phyloP scores from a whole-genome alignment of 2,888 invertebrate species.

The Tetanocera ferruginea region DNA sequence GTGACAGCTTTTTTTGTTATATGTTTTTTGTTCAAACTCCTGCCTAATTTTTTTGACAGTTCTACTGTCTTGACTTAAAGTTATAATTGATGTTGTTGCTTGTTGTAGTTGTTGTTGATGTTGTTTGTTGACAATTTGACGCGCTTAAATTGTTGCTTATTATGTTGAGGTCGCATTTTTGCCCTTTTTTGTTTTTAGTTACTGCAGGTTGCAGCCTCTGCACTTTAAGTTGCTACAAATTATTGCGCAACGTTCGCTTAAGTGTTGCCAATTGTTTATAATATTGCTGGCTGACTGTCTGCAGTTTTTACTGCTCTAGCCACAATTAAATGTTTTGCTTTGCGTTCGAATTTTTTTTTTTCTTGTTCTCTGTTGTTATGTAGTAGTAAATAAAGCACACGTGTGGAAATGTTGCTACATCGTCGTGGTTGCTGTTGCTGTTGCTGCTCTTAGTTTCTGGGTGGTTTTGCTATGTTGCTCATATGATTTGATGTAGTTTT shows the following conservation, averaged over 20 bases:
- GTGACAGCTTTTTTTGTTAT: neutral
- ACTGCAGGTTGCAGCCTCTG: neutral
- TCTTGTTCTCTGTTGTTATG: neutral
- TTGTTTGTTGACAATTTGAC: neutral
- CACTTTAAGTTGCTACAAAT: neutral
- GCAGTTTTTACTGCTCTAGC: neutral
- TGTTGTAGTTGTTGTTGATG: neutral
- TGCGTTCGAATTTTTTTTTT: neutral
- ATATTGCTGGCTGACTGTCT: neutral
- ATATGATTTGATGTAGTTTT: neutral
- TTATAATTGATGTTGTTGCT: neutral
- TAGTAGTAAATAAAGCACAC: constrained; percentile 28
- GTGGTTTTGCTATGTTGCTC: constrained; percentile 11
- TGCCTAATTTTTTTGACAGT: neutral
- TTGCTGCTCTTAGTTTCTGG: neutral
- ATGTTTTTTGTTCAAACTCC: neutral
- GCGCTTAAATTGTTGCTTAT: neutral
- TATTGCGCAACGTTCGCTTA: neutral
- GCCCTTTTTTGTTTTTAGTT: neutral
- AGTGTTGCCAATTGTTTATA: neutral
- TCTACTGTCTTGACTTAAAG: neutral
- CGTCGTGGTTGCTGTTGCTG: constrained; percentile 7
- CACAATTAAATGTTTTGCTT: constrained; percentile 1
- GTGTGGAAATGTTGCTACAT: constrained; percentile 22
- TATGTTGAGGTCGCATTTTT: neutral